Evolutionary conservation across 2,797 vertebrate species (phyloP).

Genomic region (Heterohyrax brucei): DNA sequence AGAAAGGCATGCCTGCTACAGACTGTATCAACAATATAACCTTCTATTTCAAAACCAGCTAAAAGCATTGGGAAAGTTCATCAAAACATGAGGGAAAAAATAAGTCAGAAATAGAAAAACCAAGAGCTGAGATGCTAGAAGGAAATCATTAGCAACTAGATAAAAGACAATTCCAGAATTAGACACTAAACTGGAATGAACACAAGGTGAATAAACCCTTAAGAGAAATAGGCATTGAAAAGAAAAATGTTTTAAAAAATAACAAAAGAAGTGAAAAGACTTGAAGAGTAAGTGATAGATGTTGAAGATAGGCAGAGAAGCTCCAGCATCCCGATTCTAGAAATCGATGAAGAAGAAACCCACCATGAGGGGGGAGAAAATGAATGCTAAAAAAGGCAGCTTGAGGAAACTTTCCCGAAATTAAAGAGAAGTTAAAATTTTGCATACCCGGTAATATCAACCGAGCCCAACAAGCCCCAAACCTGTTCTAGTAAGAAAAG

Average conservation of each 20-base stretch:
- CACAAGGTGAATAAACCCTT: neutral
- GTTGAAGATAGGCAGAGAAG: neutral
- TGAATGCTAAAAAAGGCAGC: neutral
- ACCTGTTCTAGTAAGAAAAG: neutral
- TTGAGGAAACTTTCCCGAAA: neutral
- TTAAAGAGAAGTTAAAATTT: neutral
- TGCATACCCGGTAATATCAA: neutral
- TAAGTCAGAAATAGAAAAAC: neutral
- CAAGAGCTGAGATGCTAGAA: neutral
- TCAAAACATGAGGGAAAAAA: neutral
- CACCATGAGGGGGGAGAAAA: no score
- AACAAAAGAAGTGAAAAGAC: neutral
- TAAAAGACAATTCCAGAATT: neutral
- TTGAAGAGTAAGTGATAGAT: neutral
- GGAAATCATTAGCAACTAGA: neutral
- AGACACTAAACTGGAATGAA: neutral
- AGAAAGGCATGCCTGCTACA: no score
- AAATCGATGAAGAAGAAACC: neutral
- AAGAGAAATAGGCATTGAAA: neutral
- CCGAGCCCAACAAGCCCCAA: neutral
- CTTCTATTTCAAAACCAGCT: neutral
- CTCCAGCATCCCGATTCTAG: neutral
- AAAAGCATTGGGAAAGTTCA: neutral
- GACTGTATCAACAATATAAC: neutral
- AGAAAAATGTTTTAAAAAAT: neutral